Evolutionary conservation across 2,888 invertebrate species (phyloP).

Genomic region (Chrysolina oricalcia): DNA sequence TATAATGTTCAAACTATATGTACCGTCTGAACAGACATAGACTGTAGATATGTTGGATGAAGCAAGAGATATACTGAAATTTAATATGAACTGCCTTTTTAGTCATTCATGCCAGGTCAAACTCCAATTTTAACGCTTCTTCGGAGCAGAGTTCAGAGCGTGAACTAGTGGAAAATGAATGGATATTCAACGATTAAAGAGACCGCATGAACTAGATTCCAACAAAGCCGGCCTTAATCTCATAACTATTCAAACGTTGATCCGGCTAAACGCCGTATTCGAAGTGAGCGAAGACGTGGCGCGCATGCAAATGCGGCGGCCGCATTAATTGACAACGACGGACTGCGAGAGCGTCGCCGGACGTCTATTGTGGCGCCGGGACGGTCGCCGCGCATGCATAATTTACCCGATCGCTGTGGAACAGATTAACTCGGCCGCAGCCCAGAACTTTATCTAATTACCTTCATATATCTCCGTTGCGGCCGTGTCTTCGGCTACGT

Average conservation of each 20-base stretch:
- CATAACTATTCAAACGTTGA: constrained; percentile 24
- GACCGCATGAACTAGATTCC: constrained; percentile 12
- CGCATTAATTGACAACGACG: constrained; percentile 52
- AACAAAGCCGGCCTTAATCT: constrained; percentile 13
- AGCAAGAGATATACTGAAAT: no score
- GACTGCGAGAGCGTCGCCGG: constrained; percentile 43
- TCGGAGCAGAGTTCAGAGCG: not conserved
- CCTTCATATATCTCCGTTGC: constrained; percentile 68
- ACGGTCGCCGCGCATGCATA: constrained; percentile 60
- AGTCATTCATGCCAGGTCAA: no score
- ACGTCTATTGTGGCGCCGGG: constrained; percentile 57
- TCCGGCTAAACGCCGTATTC: constrained; percentile 13
- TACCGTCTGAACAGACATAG: no score
- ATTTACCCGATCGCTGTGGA: constrained; percentile 61
- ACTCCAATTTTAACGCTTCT: not conserved
- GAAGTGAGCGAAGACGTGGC: constrained; percentile 35
- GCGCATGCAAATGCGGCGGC: constrained; percentile 51
- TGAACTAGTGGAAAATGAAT: constrained; percentile 3
- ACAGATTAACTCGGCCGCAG: constrained; percentile 69
- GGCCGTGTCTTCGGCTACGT: constrained; percentile 61
- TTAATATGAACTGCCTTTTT: no score
- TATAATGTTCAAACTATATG: no score
- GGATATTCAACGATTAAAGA: constrained; percentile 10
- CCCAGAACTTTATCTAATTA: constrained; percentile 71
- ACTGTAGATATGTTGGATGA: no score